Percentiles rank a stretch among this genome's conserved stretches.
These are phyloP conservation scores for Ernsta delagoae DNA, from an alignment of 2,888 invertebrate species.

Conservation along the genomic window DNA sequence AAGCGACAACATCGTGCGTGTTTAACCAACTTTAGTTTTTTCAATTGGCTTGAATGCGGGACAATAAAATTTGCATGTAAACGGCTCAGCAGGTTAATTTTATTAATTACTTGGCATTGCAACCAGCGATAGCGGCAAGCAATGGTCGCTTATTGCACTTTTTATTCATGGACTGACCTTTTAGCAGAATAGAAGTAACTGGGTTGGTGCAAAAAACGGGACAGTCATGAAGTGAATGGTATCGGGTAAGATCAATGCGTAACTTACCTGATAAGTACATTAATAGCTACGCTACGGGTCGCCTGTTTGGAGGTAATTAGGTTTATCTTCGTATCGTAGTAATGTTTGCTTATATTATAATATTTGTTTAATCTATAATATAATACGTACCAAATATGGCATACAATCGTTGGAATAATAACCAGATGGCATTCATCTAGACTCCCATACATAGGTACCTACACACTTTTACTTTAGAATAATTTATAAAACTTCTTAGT, in stretches of 20 bases:
- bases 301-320: not conserved
- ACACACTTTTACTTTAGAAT: no score
- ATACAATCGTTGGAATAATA: no score
- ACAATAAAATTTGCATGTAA: no score
- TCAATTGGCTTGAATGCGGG: no score
- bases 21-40: no score
- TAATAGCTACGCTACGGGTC: not conserved
- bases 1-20: no score
- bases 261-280: not conserved
- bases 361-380: no score
- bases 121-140: conserved; percentile 31
- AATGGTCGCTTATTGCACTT: conserved; percentile 32
- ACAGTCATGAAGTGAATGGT: not conserved
- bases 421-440: no score
- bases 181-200: conserved; percentile 20
- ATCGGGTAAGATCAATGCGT: conserved; percentile 1
- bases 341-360: no score
- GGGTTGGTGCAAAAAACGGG: conserved; percentile 6
- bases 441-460: no score
- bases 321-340: not conserved
- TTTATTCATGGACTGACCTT: conserved; percentile 37
- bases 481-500: no score
- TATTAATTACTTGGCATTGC: conserved; percentile 41
- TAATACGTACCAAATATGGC: no score
- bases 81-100: not conserved